Percentiles rank a stretch among this genome's conserved stretches.
phyloP scores from a whole-genome alignment of 2,797 vertebrate genomes.

The Xiphophorus birchmanni region DNA sequence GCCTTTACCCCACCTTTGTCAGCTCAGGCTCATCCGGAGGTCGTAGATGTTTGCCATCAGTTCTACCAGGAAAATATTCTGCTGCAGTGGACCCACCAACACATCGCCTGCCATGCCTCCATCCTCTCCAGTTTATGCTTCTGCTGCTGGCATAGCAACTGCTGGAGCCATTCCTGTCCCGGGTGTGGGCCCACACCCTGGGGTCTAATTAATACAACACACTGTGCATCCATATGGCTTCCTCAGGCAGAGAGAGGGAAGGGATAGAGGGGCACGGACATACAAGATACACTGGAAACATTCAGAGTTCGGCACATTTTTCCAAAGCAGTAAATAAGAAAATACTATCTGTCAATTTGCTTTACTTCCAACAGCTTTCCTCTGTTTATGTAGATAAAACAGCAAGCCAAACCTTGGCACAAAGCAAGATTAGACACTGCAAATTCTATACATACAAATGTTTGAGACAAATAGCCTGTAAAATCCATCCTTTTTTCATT shows the following conservation, averaged over 20 bases:
- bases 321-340: slow-evolving; percentile 34
- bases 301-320: slow-evolving; percentile 11
- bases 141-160: slow-evolving; percentile 56
- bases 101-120: slow-evolving; percentile 12
- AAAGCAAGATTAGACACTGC: slow-evolving; percentile 54
- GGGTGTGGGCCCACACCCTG: slow-evolving; percentile 56
- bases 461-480: slow-evolving; percentile 59
- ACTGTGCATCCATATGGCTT: slow-evolving; percentile 77
- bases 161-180: slow-evolving; percentile 49
- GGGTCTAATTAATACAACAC: slow-evolving; percentile 78
- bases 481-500: slow-evolving; percentile 34
- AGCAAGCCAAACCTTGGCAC: slow-evolving; percentile 61
- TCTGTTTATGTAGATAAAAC: slow-evolving; percentile 45
- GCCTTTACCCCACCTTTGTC: background rate
- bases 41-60: background rate
- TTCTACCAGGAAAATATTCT: background rate
- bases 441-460: slow-evolving; percentile 67
- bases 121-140: slow-evolving; percentile 33
- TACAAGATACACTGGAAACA: slow-evolving; percentile 13
- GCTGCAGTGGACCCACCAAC: slow-evolving; percentile 17
- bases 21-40: background rate
- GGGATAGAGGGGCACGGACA: slow-evolving; percentile 20
- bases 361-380: slow-evolving; percentile 28
- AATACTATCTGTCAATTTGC: slow-evolving; percentile 36
- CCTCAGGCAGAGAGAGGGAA: slow-evolving; percentile 43